phyloP scores from a whole-genome alignment of 2,113 vertebrate species.

The Chaetura pelagica region DNA sequence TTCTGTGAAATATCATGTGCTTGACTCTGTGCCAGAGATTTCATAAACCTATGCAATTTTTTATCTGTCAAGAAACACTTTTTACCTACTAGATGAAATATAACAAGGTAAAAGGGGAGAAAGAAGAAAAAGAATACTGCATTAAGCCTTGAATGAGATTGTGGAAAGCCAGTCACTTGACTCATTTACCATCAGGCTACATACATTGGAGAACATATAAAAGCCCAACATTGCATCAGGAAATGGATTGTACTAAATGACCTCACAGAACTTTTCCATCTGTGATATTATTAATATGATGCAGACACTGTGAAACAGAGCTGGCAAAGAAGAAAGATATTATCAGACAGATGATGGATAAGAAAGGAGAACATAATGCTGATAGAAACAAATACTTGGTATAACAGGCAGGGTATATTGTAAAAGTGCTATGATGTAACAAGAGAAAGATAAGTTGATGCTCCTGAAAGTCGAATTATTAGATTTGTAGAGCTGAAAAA shows the following conservation, averaged over 20 bases:
- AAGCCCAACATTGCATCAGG: slow-evolving; percentile 37
- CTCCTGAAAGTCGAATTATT: slow-evolving; percentile 43
- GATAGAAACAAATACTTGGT: not conserved
- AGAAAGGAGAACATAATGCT: not conserved
- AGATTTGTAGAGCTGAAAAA: slow-evolving; percentile 20
- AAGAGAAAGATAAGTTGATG: not conserved
- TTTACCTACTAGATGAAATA: slow-evolving; percentile 64
- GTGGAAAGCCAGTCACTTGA: slow-evolving; percentile 46
- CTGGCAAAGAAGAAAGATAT: slow-evolving; percentile 16
- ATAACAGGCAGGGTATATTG: not conserved
- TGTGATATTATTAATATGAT: slow-evolving; percentile 62
- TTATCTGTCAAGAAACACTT: slow-evolving; percentile 72
- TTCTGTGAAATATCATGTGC: not conserved
- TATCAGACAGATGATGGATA: slow-evolving; percentile 13
- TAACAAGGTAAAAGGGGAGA: slow-evolving; percentile 38
- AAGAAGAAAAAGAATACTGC: not conserved
- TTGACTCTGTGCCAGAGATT: slow-evolving; percentile 60
- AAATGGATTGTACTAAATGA: slow-evolving; percentile 44
- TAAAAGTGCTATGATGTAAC: slow-evolving; percentile 3
- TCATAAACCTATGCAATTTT: slow-evolving; percentile 73
- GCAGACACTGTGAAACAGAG: slow-evolving; percentile 47
- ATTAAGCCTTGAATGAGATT: slow-evolving; percentile 48
- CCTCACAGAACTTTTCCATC: slow-evolving; percentile 58
- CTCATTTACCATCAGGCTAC: slow-evolving; percentile 51
- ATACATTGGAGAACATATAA: slow-evolving; percentile 37